A percentile compares a stretch with the other conserved stretches of the same genome.
Evolutionary conservation across 2,888 invertebrate genomes (phyloP).

Genomic region (Diploptera punctata): DNA sequence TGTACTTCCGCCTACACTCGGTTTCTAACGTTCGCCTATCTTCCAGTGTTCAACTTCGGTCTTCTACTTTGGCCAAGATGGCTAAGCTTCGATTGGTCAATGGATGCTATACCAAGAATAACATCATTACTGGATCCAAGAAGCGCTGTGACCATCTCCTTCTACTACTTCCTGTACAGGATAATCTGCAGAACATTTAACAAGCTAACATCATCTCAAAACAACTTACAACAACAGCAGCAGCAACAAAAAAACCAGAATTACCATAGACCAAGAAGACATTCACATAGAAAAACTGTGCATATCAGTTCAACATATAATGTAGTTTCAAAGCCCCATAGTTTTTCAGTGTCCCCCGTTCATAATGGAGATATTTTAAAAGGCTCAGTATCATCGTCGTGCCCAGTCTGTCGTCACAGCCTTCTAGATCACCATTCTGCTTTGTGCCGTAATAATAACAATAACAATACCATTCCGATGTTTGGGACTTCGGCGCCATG

Average conservation of each 20-base stretch:
- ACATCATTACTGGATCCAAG: constrained; percentile 78
- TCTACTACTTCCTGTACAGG: constrained; percentile 65
- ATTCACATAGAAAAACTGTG: background rate
- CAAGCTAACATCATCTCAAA: constrained; percentile 46
- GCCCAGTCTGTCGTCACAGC: constrained; percentile 72
- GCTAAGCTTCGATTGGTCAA: constrained; percentile 98
- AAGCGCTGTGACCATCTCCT: constrained; percentile 75
- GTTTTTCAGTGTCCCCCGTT: background rate
- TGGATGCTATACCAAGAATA: constrained; percentile 93
- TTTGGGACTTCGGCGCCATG: constrained; percentile 48
- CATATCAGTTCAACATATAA: background rate
- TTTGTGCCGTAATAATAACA: constrained; percentile 73
- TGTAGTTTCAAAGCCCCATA: background rate
- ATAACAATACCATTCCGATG: constrained; percentile 67
- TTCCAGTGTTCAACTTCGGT: constrained; percentile 90
- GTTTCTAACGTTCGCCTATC: constrained; percentile 87
- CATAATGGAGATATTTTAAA: constrained; percentile 22
- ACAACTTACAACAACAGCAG: background rate
- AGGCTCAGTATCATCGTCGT: constrained; percentile 51
- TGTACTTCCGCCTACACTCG: constrained; percentile 81
- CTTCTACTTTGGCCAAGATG: constrained; percentile 85
- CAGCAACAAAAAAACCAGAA: background rate
- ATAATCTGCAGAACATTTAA: constrained; percentile 1
- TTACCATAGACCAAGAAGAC: constrained; percentile 49
- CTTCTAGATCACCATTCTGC: constrained; percentile 72